phyloP scores from a whole-genome alignment of 1,140 invertebrate genomes.

The Dufourea novaeangliae region DNA sequence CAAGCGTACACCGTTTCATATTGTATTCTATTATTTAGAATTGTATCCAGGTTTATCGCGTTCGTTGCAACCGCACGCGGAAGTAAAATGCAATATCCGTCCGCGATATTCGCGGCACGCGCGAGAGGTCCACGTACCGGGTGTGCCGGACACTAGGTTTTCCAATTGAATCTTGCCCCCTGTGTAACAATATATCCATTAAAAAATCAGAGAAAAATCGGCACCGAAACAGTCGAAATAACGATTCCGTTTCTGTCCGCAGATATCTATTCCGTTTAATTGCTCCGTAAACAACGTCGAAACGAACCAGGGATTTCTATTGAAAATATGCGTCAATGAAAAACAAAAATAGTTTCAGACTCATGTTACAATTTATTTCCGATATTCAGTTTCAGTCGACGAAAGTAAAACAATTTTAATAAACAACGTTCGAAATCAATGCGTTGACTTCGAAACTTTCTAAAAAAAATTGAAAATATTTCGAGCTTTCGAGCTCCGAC shows the following conservation, averaged over 20 bases:
- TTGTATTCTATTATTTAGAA: neutral
- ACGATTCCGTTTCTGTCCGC: conserved; percentile 12
- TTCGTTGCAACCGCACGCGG: neutral
- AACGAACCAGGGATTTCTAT: conserved; percentile 1
- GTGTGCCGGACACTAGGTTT: neutral
- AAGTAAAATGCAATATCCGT: neutral
- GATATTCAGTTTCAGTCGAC: no score
- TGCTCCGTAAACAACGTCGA: neutral
- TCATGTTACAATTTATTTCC: no score
- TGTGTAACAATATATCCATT: neutral
- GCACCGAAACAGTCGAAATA: neutral
- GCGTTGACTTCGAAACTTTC: neutral
- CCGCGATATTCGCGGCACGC: conserved; percentile 18
- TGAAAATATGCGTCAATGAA: neutral
- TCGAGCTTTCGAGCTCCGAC: no score
- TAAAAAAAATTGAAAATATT: neutral
- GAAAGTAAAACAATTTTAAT: no score
- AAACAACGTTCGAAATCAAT: no score
- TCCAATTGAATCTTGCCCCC: neutral
- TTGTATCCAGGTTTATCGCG: conserved; percentile 1
- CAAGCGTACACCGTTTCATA: neutral
- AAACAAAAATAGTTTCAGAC: neutral
- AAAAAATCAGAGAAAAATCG: neutral
- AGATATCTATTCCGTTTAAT: conserved; percentile 22
- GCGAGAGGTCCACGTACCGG: neutral